Percentiles rank a stretch among this genome's conserved stretches.
phyloP scores from a whole-genome alignment of 2,888 invertebrate species.

The Perizoma flavofasciatum region DNA sequence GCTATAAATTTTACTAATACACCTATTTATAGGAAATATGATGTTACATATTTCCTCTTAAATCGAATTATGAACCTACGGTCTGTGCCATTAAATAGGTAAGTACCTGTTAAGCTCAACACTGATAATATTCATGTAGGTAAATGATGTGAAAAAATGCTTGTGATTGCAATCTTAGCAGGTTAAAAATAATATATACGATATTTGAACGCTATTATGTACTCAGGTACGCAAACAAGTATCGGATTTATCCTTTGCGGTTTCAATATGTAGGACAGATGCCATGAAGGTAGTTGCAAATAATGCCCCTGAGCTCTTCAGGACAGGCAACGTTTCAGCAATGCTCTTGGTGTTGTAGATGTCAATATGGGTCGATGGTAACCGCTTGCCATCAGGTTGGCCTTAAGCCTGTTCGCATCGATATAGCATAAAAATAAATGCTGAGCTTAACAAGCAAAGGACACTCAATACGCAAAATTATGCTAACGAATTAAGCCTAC shows the following conservation, averaged over 20 bases:
- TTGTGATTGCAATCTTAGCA: too few relatives aligned
- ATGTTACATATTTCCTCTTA: conserved; percentile 15
- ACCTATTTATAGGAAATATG: conserved; percentile 17
- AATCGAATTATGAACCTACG: conserved; percentile 21
- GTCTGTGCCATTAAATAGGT: conserved; percentile 7
- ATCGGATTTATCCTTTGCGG: too few relatives aligned
- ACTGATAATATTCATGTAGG: conserved; percentile 5
- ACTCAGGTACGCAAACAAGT: too few relatives aligned
- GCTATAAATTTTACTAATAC: conserved; percentile 29
- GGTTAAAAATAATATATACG: too few relatives aligned
- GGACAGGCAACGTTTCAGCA: too few relatives aligned
- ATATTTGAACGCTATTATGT: too few relatives aligned
- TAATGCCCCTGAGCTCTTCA: too few relatives aligned
- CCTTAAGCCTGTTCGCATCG: background rate
- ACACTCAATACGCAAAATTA: conserved; percentile 15
- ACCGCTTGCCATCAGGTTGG: background rate
- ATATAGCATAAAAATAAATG: conserved; percentile 8
- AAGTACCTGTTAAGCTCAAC: conserved; percentile 24
- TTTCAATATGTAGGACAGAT: too few relatives aligned
- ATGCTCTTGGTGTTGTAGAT: too few relatives aligned
- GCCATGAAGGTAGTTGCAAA: too few relatives aligned
- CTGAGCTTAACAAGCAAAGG: conserved; percentile 21
- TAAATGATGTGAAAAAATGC: too few relatives aligned
- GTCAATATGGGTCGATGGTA: too few relatives aligned
- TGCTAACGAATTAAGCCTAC: conserved; percentile 22